These are phyloP conservation scores for Pandemis cinnamomeana DNA, from an alignment of 2,888 invertebrate genomes.

Conservation along the genomic window DNA sequence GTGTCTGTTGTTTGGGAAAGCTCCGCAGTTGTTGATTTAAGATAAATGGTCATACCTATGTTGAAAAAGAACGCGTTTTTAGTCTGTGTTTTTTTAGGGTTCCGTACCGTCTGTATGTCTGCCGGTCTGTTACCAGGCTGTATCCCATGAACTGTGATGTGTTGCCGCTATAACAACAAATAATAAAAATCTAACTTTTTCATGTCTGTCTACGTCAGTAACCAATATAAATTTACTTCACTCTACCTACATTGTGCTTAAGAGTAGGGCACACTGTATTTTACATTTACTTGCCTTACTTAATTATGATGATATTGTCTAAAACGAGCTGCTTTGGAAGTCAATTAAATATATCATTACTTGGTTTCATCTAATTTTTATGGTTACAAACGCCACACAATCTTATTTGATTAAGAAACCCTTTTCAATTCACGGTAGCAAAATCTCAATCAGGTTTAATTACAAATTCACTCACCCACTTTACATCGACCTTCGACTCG, in stretches of 20 bases:
- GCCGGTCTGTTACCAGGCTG: too few relatives aligned
- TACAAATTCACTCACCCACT: constrained; percentile 23
- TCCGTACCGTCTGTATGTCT: too few relatives aligned
- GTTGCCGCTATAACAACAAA: too few relatives aligned
- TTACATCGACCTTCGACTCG: constrained; percentile 1
- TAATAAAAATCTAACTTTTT: too few relatives aligned
- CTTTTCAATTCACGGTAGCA: neutral
- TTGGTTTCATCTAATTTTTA: neutral
- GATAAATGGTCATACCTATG: constrained; percentile 14
- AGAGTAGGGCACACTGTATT: too few relatives aligned
- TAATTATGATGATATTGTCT: neutral
- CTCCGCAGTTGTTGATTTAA: constrained; percentile 11
- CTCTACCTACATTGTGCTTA: too few relatives aligned
- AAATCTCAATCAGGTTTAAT: constrained; percentile 26
- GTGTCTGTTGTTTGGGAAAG: constrained; percentile 12
- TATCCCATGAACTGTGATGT: too few relatives aligned
- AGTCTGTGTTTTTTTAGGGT: neutral
- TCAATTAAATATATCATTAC: neutral
- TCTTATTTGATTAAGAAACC: neutral
- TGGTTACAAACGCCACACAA: neutral
- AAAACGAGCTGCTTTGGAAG: neutral
- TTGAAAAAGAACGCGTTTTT: neutral
- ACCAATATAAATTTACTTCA: too few relatives aligned
- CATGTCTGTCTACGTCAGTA: too few relatives aligned
- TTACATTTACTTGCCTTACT: too few relatives aligned